A percentile compares a stretch with the other conserved stretches of the same genome.
Evolutionary conservation across 2,797 vertebrate genomes (phyloP).

Genomic region (Synanceia verrucosa): DNA sequence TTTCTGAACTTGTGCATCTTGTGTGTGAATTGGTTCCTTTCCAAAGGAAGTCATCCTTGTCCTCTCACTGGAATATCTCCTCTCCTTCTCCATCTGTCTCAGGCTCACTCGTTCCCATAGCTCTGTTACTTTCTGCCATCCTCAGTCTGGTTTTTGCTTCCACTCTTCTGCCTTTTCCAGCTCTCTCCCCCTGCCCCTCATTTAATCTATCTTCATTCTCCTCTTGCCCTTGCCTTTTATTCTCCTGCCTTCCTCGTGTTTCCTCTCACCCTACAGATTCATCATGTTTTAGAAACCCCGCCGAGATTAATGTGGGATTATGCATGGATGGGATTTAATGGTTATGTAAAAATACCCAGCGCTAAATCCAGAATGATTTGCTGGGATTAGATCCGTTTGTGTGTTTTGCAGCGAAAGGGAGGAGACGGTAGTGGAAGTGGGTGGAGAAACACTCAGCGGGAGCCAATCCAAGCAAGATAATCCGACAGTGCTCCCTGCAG

Average conservation of each 20-base stretch:
- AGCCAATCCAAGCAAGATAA: conserved; percentile 31
- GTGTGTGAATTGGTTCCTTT: conserved; percentile 8
- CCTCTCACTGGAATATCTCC: conserved; percentile 7
- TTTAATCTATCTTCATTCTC: conserved; percentile 13
- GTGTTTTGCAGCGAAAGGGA: conserved; percentile 39
- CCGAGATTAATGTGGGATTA: conserved; percentile 82
- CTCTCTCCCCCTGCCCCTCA: background rate
- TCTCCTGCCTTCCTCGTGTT: background rate
- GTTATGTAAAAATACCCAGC: conserved; percentile 85
- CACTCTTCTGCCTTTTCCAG: conserved; percentile 10
- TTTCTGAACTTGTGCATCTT: background rate
- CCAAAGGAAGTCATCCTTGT: conserved; percentile 14
- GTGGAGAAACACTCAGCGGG: conserved; percentile 27
- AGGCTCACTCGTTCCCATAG: conserved; percentile 8
- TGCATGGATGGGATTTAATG: conserved; percentile 64
- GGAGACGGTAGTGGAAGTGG: conserved; percentile 32
- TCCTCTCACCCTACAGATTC: conserved; percentile 39
- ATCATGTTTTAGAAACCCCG: conserved; percentile 54
- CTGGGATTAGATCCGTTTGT: conserved; percentile 78
- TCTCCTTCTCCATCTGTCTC: conserved; percentile 18
- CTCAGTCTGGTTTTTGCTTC: background rate
- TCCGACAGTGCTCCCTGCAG: conserved; percentile 26
- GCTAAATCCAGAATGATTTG: conserved; percentile 77
- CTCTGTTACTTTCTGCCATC: conserved; percentile 2
- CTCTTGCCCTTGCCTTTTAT: background rate